Conservation (phyloP, 2,888 invertebrate genomes). For the Meteorus colon region DNA sequence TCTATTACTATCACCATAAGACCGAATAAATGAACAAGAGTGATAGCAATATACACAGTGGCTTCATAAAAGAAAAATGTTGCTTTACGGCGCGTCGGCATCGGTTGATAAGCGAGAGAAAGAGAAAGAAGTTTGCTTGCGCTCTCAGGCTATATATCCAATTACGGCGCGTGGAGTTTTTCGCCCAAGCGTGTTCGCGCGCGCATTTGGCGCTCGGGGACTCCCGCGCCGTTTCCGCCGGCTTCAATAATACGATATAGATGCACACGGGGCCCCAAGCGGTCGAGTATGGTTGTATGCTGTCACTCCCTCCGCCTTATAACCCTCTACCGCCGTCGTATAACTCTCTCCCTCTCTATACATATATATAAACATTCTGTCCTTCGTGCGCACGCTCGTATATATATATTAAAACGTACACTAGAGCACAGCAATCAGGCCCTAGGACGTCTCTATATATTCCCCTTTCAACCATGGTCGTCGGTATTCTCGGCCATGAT, state of each 20-base stretch:
- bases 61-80: conserved; percentile 41
- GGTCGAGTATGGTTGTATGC: conserved; percentile 16
- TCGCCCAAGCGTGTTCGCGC: conserved; percentile 49
- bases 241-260: conserved; percentile 53
- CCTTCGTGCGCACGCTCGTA: neutral
- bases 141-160: conserved; percentile 49
- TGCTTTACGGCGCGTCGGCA: conserved; percentile 49
- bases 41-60: neutral
- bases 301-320: conserved; percentile 37
- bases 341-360: conserved; percentile 4
- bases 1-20: neutral
- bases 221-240: conserved; percentile 51
- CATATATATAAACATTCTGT: conserved; percentile 19
- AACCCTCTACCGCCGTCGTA: conserved; percentile 28
- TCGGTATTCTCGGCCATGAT: conserved; percentile 67
- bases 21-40: conserved; percentile 24
- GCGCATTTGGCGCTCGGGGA: conserved; percentile 29
- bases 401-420: conserved; percentile 39
- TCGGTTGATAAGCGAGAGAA: neutral
- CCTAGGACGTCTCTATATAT: conserved; percentile 66
- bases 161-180: conserved; percentile 56
- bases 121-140: neutral
- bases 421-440: conserved; percentile 67
- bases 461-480: conserved; percentile 43
- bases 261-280: conserved; percentile 25